Conservation (phyloP, 2,797 vertebrate species). For the Schizopygopsis pylzovi region DNA sequence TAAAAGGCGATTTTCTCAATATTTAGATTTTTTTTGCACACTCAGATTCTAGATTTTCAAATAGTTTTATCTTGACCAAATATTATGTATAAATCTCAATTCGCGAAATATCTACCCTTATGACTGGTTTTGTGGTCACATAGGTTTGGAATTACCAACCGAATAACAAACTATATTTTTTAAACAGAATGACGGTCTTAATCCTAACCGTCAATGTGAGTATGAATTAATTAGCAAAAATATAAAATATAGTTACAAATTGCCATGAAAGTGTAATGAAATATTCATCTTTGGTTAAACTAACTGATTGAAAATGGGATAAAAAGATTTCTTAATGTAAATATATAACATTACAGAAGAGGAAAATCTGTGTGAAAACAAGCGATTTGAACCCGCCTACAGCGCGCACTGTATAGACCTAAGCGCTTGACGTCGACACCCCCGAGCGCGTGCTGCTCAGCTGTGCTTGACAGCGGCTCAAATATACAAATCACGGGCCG, state of each 20-base stretch:
- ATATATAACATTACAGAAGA: not conserved
- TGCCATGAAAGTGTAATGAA: not conserved
- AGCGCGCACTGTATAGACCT: not conserved
- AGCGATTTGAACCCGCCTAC: not conserved
- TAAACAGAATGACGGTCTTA: not conserved
- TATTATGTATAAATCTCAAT: no score
- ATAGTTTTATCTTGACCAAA: no score
- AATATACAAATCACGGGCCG: not conserved
- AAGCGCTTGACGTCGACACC: conserved; percentile 10
- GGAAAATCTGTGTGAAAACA: not conserved
- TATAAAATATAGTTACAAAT: not conserved
- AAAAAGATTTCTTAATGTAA: not conserved
- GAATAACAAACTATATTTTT: no score
- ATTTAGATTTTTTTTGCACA: no score
- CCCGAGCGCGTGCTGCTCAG: conserved; percentile 47
- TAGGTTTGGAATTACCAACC: no score
- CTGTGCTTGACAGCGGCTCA: conserved; percentile 55
- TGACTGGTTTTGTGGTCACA: no score
- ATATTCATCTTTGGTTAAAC: not conserved
- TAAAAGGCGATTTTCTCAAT: no score
- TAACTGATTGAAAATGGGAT: not conserved
- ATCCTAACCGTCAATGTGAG: not conserved
- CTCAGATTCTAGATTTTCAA: no score
- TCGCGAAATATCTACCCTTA: no score
- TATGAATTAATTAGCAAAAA: not conserved